phyloP scores from a whole-genome alignment of 1,140 invertebrate genomes.

The Aphelinus atriplicis region DNA sequence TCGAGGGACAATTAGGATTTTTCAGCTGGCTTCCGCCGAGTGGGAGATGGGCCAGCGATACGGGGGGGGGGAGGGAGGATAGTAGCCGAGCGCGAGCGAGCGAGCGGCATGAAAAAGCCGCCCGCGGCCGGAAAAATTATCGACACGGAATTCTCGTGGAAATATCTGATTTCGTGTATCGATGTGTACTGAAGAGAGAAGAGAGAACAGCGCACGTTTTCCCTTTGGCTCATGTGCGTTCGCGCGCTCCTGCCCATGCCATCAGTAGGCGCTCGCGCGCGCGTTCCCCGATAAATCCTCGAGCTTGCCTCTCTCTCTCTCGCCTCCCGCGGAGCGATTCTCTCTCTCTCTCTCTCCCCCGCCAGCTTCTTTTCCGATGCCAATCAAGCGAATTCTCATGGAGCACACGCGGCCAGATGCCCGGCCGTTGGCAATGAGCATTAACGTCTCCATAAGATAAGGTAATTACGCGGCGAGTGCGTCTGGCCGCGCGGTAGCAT shows the following conservation, averaged over 20 bases:
- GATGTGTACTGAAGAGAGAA: not conserved
- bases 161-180: conserved; percentile 36
- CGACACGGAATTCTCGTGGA: conserved; percentile 13
- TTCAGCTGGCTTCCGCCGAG: not conserved
- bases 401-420: not conserved
- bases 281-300: conserved; percentile 23
- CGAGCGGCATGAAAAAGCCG: conserved; percentile 21
- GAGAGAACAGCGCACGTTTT: not conserved
- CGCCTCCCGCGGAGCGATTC: not conserved
- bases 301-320: not conserved
- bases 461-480: conserved; percentile 44
- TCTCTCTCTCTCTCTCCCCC: too few relatives aligned
- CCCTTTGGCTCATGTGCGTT: not conserved
- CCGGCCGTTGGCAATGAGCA: conserved; percentile 41
- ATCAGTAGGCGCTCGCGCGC: not conserved
- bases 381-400: conserved; percentile 36
- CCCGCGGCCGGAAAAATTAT: conserved; percentile 13
- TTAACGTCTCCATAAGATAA: conserved; percentile 50
- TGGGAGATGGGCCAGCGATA: not conserved
- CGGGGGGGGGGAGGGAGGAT: too few relatives aligned
- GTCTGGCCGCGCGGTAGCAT: conserved; percentile 37
- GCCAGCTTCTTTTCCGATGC: conserved; percentile 37
- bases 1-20: conserved; percentile 28
- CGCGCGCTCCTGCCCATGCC: not conserved
- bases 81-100: not conserved